phyloP scores from a whole-genome alignment of 2,797 vertebrate genomes.

The Malacoctenus gilli region DNA sequence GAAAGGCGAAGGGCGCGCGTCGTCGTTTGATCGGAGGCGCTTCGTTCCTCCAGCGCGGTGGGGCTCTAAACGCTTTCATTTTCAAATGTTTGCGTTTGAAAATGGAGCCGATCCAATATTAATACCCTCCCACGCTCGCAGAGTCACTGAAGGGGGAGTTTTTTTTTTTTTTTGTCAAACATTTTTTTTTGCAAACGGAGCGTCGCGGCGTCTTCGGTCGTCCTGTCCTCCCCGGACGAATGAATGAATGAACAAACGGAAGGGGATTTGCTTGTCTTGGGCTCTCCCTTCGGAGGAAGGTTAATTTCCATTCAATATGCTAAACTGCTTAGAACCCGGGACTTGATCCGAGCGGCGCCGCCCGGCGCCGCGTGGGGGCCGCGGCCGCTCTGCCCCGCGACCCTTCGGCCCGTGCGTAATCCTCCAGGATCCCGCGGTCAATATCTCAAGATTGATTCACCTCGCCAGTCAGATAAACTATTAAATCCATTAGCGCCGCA shows the following conservation, averaged over 20 bases:
- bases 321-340: constrained; percentile 67
- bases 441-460: constrained; percentile 82
- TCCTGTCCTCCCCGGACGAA: constrained; percentile 52
- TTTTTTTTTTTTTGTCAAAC: constrained; percentile 41
- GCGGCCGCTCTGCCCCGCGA: constrained; percentile 47
- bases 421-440: constrained; percentile 74
- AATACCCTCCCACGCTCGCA: constrained; percentile 13
- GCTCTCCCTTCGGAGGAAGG: constrained; percentile 60
- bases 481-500: constrained; percentile 78
- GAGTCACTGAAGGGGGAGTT: constrained; percentile 22
- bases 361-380: too few relatives aligned
- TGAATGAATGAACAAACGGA: constrained; percentile 73
- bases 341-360: constrained; percentile 66
- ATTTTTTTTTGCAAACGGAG: constrained; percentile 36
- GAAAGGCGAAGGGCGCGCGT: constrained; percentile 16
- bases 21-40: constrained; percentile 22
- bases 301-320: constrained; percentile 79
- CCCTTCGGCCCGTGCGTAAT: constrained; percentile 71
- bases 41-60: constrained; percentile 26
- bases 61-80: constrained; percentile 33
- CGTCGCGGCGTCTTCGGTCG: constrained; percentile 37
- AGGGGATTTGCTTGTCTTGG: constrained; percentile 71
- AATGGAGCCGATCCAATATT: constrained; percentile 54
- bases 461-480: constrained; percentile 81
- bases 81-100: constrained; percentile 44